These are phyloP conservation scores for Melitaea athalia DNA, from an alignment of 2,888 invertebrate species.

Conservation along the genomic window DNA sequence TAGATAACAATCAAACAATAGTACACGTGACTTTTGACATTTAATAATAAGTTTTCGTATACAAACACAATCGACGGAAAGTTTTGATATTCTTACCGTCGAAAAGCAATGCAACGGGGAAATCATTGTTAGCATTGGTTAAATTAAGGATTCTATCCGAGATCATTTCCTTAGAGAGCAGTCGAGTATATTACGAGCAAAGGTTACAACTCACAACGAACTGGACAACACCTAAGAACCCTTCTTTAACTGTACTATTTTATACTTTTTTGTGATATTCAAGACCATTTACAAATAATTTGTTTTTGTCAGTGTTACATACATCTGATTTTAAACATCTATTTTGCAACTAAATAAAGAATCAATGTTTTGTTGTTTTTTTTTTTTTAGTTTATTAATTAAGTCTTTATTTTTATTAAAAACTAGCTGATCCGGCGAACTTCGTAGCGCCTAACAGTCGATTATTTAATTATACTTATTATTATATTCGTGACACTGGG, in stretches of 20 bases:
- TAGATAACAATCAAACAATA: background rate
- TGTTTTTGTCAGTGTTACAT: too few relatives aligned
- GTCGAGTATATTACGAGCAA: conserved; percentile 17
- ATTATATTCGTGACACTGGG: too few relatives aligned
- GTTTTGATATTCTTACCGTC: conserved; percentile 8
- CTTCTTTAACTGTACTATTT: background rate
- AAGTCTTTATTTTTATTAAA: too few relatives aligned
- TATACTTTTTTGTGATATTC: background rate
- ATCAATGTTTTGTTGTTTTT: too few relatives aligned
- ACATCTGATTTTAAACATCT: too few relatives aligned
- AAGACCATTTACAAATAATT: background rate
- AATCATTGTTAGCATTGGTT: conserved; percentile 32
- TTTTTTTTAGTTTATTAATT: too few relatives aligned
- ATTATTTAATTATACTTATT: too few relatives aligned
- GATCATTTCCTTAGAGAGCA: conserved; percentile 27
- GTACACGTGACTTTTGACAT: background rate
- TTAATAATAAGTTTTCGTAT: conserved; percentile 1
- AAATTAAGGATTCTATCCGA: conserved; percentile 30
- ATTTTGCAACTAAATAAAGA: too few relatives aligned
- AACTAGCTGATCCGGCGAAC: too few relatives aligned
- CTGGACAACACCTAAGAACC: background rate
- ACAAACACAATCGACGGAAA: conserved; percentile 5
- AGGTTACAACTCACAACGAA: conserved; percentile 14
- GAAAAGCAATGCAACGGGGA: conserved; percentile 26
- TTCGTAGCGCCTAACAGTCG: too few relatives aligned